Conservation (phyloP, 2,113 vertebrate species). For the Phrynosoma platyrhinos region DNA sequence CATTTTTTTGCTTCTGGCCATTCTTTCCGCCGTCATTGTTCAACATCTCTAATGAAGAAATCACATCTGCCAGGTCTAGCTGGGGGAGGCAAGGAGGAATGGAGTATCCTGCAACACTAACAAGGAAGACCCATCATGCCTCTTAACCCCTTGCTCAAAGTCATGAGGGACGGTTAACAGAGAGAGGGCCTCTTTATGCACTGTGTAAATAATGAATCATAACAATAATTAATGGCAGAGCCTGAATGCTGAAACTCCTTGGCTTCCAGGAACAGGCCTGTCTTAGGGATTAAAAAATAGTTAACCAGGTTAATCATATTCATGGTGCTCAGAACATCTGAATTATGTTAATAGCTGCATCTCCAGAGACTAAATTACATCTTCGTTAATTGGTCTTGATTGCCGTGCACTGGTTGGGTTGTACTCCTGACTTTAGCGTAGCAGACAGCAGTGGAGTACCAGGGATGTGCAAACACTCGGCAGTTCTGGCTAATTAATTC, state of each 20-base stretch:
- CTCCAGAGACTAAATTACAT: constrained; percentile 67
- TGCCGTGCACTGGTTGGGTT: constrained; percentile 55
- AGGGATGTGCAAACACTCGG: constrained; percentile 28
- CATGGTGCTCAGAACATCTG: constrained; percentile 55
- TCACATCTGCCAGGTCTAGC: not conserved
- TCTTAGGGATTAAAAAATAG: not conserved
- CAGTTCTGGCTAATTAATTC: constrained; percentile 27
- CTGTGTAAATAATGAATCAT: constrained; percentile 12
- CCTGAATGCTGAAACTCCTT: rapidly evolving
- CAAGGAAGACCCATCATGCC: not conserved
- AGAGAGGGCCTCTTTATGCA: not conserved
- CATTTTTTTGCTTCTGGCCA: not conserved
- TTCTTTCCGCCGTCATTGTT: not conserved
- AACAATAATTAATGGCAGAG: not conserved
- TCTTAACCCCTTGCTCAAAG: not conserved
- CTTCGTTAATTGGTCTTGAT: constrained; percentile 73
- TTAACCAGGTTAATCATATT: constrained; percentile 66
- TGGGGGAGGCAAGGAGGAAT: not conserved
- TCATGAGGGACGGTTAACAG: not conserved
- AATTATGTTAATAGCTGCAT: constrained; percentile 67
- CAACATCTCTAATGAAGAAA: not conserved
- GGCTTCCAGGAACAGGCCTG: rapidly evolving
- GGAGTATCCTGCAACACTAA: not conserved
- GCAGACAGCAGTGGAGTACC: constrained; percentile 56
- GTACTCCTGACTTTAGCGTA: constrained; percentile 59